Base-by-base conservation (phyloP, 2,888 invertebrate genomes). In the Heliconius cydno region DNA sequence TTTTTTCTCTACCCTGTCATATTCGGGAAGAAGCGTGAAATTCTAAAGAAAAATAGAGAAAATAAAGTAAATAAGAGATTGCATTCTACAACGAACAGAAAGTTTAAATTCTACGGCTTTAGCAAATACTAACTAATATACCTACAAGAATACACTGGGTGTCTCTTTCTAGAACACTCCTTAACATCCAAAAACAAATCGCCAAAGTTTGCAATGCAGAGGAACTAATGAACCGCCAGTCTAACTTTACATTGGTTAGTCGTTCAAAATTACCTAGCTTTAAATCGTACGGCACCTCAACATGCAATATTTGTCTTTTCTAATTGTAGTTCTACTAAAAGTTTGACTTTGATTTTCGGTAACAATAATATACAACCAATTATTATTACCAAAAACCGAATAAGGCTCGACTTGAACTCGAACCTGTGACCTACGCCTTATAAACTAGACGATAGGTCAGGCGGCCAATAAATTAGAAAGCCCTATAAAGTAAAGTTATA, bases 241-340 rank as follows among this genome's bases (percentile, higher is more conserved):
- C 70, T 41, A 70, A 70, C 70, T 70, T 70, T 25, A 70, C 68
- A 38, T 68, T 38, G 7, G 52, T 19, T 68, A 38, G 41, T 70
- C 41, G 25, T 41, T 38, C 19, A 70, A 70, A 70, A 70, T 70
- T 70, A 46, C 70, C 70, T 41, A 28, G 41, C 7, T 46, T 70
- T 25, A 41, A 70, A 70, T 28, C 15, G 41, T 70, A 46, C 3
- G 41, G 25, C 25, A 70, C 25, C 70, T 38, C 1, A 46, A 70
- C 70, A 25, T 70, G 38, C 30, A 68, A 68, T 67, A 9, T 38
- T 68, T 68, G 68, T n/a, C 67, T 68, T 68, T 68, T 67, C 34
- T 30, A 9, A 30, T 66, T 66, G 63, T 63, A 25, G 12, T 28
- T 28, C 28, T 15, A 1, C 15, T 65, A 28, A 10, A 60, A 65